Evolutionary conservation across 2,797 vertebrate species (phyloP).

Genomic region (Denticeps clupeoides): DNA sequence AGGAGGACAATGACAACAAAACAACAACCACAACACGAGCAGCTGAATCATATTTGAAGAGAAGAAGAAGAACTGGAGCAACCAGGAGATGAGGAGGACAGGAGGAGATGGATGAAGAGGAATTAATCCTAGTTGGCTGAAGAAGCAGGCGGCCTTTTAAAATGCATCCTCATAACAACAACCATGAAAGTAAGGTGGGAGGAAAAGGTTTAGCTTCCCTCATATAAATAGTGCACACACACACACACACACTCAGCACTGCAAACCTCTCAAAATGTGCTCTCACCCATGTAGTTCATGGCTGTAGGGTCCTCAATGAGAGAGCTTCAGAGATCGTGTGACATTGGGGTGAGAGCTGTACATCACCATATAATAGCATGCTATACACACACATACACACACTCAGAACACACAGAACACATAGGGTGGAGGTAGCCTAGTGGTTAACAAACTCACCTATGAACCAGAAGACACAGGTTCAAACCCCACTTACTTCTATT

Average conservation of each 20-base stretch:
- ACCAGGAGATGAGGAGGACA: too few species aligned
- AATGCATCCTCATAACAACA: too few species aligned
- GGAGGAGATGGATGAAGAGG: too few species aligned
- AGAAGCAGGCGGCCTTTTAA: too few species aligned
- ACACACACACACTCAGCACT: constrained; percentile 12
- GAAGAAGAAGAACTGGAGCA: neutral
- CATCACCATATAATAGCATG: neutral
- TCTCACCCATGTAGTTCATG: constrained; percentile 20
- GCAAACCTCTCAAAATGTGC: constrained; percentile 14
- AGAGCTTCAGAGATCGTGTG: constrained; percentile 5
- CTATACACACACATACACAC: neutral
- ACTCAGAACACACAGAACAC: constrained; percentile 9
- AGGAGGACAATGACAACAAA: neutral
- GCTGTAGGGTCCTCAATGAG: constrained; percentile 3
- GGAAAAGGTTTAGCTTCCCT: too few species aligned
- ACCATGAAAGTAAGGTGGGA: too few species aligned
- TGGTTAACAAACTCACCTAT: too few species aligned
- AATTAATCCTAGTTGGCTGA: too few species aligned
- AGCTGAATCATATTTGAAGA: neutral
- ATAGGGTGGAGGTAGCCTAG: too few species aligned
- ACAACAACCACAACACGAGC: neutral
- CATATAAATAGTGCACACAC: neutral
- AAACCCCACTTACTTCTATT: too few species aligned
- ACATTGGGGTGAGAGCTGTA: neutral
- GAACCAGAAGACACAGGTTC: too few species aligned